phyloP scores from a whole-genome alignment of 2,797 vertebrate species.

The Morelia viridis region DNA sequence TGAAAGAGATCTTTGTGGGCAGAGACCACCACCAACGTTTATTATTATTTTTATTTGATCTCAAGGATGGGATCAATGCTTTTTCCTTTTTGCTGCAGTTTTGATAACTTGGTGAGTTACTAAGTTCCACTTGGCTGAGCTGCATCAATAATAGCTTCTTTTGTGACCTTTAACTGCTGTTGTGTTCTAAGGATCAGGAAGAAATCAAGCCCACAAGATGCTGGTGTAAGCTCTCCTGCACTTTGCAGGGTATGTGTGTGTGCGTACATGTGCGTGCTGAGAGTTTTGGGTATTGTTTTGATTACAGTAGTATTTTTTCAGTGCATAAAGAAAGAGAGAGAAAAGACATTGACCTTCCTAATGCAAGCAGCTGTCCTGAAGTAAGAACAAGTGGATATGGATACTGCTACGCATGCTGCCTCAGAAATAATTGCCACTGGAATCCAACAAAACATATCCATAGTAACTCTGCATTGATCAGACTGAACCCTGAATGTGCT shows the following conservation, averaged over 20 bases:
- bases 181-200: not conserved
- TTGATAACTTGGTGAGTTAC: not conserved
- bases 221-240: not conserved
- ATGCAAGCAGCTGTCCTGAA: too few relatives aligned
- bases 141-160: not conserved
- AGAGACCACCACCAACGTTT: not conserved
- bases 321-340: not conserved
- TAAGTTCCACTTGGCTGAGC: not conserved
- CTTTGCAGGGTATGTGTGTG: not conserved
- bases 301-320: not conserved
- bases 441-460: not conserved
- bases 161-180: not conserved
- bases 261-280: not conserved
- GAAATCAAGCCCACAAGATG: not conserved
- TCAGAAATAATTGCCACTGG: not conserved
- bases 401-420: not conserved
- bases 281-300: not conserved
- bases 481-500: too few relatives aligned
- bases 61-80: not conserved
- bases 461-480: not conserved
- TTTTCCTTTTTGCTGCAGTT: not conserved
- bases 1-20: not conserved
- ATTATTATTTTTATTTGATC: not conserved
- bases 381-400: too few relatives aligned
- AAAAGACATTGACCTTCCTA: too few relatives aligned